Percentiles rank a stretch among this genome's conserved stretches.
These are phyloP conservation scores for Anabacerthia variegaticeps DNA, from an alignment of 2,797 vertebrate species.

Conservation along the genomic window DNA sequence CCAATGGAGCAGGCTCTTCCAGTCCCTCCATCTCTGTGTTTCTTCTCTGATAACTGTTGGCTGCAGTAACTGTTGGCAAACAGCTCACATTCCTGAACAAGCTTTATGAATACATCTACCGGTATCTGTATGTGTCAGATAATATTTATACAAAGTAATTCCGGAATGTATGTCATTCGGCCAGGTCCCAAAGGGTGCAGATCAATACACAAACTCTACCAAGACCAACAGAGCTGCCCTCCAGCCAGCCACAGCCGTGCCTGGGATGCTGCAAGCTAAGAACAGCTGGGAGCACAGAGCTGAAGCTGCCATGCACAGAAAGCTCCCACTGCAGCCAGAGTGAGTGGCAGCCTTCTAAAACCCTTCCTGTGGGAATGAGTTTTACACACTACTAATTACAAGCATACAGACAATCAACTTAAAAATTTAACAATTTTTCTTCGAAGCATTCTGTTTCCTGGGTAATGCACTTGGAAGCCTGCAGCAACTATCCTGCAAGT, in stretches of 20 bases:
- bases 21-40: background rate
- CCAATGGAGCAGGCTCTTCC: background rate
- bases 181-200: background rate
- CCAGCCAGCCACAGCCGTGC: background rate
- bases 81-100: background rate
- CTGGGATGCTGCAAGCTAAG: background rate
- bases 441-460: background rate
- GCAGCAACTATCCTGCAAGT: background rate
- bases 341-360: background rate
- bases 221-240: background rate
- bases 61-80: background rate
- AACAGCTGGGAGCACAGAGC: background rate
- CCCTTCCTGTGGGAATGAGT: background rate
- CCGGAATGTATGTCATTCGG: background rate
- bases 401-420: background rate
- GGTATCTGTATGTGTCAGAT: background rate
- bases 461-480: background rate
- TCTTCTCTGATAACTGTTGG: background rate
- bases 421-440: background rate
- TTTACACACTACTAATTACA: background rate
- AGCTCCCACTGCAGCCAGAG: background rate
- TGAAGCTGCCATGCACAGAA: background rate
- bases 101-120: background rate
- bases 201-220: background rate
- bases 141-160: background rate